Conservation (phyloP, 2,888 invertebrate genomes). For the Choristoneura rosaceana region DNA sequence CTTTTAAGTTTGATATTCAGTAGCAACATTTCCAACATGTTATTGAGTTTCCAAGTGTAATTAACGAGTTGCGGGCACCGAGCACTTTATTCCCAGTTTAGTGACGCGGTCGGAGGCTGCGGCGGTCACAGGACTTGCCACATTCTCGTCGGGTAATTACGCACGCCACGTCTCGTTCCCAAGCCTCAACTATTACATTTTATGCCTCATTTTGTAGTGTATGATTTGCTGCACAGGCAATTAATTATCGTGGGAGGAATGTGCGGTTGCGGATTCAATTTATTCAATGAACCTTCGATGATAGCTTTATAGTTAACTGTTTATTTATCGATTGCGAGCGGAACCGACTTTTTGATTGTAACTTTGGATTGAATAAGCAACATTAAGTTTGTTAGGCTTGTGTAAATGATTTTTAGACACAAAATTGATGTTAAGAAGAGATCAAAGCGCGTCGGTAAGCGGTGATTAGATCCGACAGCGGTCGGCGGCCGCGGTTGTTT, state of each 20-base stretch:
- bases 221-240: conserved; percentile 80
- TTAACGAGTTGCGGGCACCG: conserved; percentile 76
- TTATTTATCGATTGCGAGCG: conserved; percentile 46
- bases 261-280: conserved; percentile 65
- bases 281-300: conserved; percentile 59
- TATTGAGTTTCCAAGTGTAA: conserved; percentile 74
- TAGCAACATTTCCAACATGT: conserved; percentile 63
- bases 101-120: conserved; percentile 65
- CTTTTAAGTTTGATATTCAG: conserved; percentile 45
- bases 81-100: conserved; percentile 79
- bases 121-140: conserved; percentile 75
- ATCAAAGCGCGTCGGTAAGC: conserved; percentile 72
- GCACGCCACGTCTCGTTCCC: conserved; percentile 77
- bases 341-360: conserved; percentile 39
- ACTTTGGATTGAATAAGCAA: conserved; percentile 10
- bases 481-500: conserved; percentile 59
- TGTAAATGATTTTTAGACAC: conserved; percentile 28
- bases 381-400: conserved; percentile 19
- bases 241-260: conserved; percentile 80
- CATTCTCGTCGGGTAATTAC: conserved; percentile 83
- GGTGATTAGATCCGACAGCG: conserved; percentile 70
- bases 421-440: conserved; percentile 53
- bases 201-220: conserved; percentile 80
- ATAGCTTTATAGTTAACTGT: conserved; percentile 54
- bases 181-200: conserved; percentile 78